Base-by-base conservation (phyloP, 53 echinoderm and acorn worm genomes). In the Zoroaster sp. region DNA sequence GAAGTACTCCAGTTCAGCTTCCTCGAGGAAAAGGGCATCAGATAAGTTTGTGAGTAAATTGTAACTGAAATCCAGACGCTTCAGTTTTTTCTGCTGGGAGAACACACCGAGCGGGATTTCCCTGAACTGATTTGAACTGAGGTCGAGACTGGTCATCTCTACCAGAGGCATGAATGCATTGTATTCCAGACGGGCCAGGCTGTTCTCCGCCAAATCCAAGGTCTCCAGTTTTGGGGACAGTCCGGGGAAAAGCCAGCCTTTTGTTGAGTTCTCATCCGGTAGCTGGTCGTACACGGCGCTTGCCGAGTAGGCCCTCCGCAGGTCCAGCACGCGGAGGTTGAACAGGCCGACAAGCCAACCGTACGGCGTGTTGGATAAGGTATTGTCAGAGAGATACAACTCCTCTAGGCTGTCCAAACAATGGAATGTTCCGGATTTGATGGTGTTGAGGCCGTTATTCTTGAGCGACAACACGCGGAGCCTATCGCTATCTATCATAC, bases 341-440 rank as follows among this genome's bases (percentile, higher is more conserved):
- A 45, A 85, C 70, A 85, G 23, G 20, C 85, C 85, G 15, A 71
- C 71, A 31, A 85, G 85, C 85, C 85, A 85, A 9, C 46, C 85
- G 35, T 33, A 49, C 23, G 85, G 69, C 66, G 70, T 31, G 40
- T 47, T 71, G 5, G 47, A 18, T 5, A 85, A 45, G 23, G 85
- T 44, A 70, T 85, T 85, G 37, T 85, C 85, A 3, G 85, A 85
- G 17, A 85, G 85, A 36, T 85, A 85, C 47, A 85, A 69, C 72
- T 85, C 71, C 31, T 85, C 85, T 18, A 85, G 21, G 49, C 21
- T 85, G 66, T 69, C 46, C 85, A 85, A n/a, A 34, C 85, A 85
- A 47, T 85, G 85, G 51, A 85, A 85, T 5, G 72, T 69, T 7
- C 70, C 85, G 5, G 69, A 49, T 18, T 85, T 69, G 17, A 85